Conservation (phyloP, 2,113 vertebrate species). For the Scomber scombrus region DNA sequence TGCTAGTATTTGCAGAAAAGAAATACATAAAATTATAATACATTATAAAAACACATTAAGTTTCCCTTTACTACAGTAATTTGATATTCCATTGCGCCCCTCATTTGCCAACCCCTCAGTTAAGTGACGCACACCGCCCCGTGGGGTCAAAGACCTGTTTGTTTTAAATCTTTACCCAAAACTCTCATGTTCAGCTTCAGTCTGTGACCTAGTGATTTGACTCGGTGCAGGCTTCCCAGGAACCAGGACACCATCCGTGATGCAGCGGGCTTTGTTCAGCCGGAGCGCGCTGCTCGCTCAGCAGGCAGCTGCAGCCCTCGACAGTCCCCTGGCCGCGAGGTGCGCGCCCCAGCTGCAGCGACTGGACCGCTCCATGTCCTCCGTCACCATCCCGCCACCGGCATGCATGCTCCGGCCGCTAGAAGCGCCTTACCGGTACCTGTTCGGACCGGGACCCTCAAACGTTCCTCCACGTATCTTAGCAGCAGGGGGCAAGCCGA, state of each 20-base stretch:
- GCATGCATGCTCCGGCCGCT: constrained; percentile 87
- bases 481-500: constrained; percentile 81
- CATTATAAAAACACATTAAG: background rate
- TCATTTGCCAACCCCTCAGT: constrained; percentile 1
- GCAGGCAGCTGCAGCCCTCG: constrained; percentile 72
- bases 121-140: constrained; percentile 71
- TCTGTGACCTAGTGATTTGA: constrained; percentile 29
- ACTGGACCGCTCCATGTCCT: constrained; percentile 83
- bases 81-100: background rate
- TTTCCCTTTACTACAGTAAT: background rate
- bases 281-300: constrained; percentile 76
- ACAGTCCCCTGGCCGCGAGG: constrained; percentile 54
- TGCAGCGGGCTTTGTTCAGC: constrained; percentile 80
- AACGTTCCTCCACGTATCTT: constrained; percentile 88
- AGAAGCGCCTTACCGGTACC: constrained; percentile 84
- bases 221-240: constrained; percentile 30
- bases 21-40: background rate
- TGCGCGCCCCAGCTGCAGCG: constrained; percentile 54
- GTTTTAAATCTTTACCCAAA: constrained; percentile 76
- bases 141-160: constrained; percentile 85
- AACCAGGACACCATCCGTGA: constrained; percentile 56
- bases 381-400: constrained; percentile 85
- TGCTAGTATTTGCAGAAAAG: background rate
- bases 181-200: constrained; percentile 56
- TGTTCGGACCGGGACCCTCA: constrained; percentile 94